Evolutionary conservation across 2,113 vertebrate genomes (phyloP).

Genomic region (Catharus bicknelli): DNA sequence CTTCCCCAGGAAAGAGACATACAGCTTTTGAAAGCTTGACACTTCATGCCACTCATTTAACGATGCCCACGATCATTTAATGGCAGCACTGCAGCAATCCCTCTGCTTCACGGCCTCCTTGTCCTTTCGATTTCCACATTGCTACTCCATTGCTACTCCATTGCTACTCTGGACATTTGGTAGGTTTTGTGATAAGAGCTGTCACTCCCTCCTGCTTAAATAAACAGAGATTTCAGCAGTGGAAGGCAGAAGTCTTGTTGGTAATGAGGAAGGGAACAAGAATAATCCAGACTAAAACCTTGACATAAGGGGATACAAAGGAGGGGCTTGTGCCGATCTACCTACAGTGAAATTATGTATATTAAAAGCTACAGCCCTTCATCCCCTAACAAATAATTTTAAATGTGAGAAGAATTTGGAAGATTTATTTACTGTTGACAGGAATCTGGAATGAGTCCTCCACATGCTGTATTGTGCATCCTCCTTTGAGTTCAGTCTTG

Average conservation of each 20-base stretch:
- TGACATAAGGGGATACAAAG: background rate
- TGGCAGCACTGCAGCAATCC: background rate
- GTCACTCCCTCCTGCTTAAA: background rate
- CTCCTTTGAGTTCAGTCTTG: background rate
- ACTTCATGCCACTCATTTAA: background rate
- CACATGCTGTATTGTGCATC: background rate
- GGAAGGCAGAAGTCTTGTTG: background rate
- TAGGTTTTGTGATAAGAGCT: background rate
- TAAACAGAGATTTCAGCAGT: background rate
- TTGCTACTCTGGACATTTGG: background rate
- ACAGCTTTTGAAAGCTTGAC: conserved; percentile 7
- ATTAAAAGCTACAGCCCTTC: conserved; percentile 5
- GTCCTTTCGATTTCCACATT: background rate
- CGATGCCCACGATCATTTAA: background rate
- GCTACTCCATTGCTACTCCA: background rate
- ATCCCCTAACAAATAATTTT: conserved; percentile 14
- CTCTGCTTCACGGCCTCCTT: background rate
- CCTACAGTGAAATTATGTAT: background rate
- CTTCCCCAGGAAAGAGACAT: background rate
- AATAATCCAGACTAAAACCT: background rate
- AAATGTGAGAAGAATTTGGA: conserved; percentile 13
- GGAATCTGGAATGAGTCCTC: background rate
- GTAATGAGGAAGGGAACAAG: background rate
- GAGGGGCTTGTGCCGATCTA: background rate
- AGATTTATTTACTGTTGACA: conserved; percentile 10